phyloP scores from a whole-genome alignment of 2,113 vertebrate genomes.

The Odocoileus hemionus region DNA sequence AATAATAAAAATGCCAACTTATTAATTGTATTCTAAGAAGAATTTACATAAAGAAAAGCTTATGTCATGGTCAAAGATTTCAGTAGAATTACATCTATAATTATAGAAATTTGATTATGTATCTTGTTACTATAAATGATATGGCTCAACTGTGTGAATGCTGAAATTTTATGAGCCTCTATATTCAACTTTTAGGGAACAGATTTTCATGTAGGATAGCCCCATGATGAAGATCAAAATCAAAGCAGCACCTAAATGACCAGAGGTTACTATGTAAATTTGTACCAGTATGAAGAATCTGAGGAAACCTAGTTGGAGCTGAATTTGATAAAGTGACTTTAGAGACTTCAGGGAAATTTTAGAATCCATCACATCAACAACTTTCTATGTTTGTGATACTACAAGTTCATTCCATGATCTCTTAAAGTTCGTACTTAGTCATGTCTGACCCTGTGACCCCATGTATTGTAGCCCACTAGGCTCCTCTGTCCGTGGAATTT shows the following conservation, averaged over 20 bases:
- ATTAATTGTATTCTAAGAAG: background rate
- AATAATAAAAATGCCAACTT: background rate
- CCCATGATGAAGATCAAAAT: background rate
- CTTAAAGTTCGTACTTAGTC: background rate
- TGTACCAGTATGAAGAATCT: background rate
- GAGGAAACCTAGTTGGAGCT: background rate
- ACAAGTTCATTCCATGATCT: background rate
- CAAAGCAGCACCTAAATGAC: background rate
- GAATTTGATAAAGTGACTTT: background rate
- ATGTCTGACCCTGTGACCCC: background rate
- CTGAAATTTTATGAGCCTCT: background rate
- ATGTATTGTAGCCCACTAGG: background rate
- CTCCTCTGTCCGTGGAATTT: background rate
- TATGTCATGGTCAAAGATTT: conserved; percentile 11
- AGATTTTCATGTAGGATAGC: background rate
- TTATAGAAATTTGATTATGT: background rate
- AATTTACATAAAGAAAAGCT: background rate
- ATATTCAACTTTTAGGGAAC: background rate
- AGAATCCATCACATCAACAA: background rate
- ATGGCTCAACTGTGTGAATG: background rate
- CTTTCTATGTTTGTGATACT: background rate
- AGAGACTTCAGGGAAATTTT: background rate
- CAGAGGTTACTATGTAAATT: background rate
- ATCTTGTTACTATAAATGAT: background rate
- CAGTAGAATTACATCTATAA: background rate